Evolutionary conservation across 2,888 invertebrate species (phyloP).

Genomic region (Drosophila fulvimacula): DNA sequence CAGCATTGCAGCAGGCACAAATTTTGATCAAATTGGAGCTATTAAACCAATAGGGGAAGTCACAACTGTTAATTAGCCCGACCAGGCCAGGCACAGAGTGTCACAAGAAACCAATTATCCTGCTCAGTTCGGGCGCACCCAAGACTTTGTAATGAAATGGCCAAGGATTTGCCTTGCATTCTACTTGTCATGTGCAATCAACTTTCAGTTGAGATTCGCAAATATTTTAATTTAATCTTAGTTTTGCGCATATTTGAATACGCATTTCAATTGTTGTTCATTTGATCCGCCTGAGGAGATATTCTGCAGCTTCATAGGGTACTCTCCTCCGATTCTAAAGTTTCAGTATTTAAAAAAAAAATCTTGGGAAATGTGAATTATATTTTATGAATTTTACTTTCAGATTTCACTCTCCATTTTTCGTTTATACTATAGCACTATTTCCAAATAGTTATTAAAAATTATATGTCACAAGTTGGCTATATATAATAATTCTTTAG

Average conservation of each 20-base stretch:
- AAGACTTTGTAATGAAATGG: not conserved
- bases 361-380: no score
- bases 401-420: no score
- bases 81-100: not conserved
- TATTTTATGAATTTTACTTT: no score
- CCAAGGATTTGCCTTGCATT: not conserved
- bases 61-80: slow-evolving; percentile 20
- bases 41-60: slow-evolving; percentile 1
- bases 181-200: not conserved
- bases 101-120: slow-evolving; percentile 2
- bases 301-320: no score
- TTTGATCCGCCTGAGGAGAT: no score
- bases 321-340: no score
- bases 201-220: not conserved
- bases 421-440: no score
- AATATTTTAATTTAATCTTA: not conserved
- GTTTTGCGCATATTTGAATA: not conserved
- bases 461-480: no score
- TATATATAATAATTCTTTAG: no score
- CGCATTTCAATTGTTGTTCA: not conserved
- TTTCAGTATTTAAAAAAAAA: no score
- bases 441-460: no score
- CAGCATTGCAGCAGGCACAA: slow-evolving; percentile 7
- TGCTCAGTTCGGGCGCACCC: not conserved
- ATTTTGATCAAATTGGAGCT: slow-evolving; percentile 11